Evolutionary conservation across 2,888 invertebrate genomes (phyloP).

Genomic region (Stictocephala bisonia): DNA sequence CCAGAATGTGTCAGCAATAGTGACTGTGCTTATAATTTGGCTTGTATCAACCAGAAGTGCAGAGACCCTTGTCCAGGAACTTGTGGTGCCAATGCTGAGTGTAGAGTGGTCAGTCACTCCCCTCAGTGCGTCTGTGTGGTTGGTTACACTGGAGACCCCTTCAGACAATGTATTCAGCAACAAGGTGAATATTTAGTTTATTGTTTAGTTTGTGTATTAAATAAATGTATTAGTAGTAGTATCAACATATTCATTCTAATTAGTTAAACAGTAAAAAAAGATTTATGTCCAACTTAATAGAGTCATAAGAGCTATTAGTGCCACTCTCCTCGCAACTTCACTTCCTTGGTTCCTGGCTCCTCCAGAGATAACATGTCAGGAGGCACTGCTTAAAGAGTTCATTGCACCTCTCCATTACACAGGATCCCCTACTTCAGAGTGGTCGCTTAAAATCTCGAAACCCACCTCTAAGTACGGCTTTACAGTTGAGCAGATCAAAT

Average conservation of each 20-base stretch:
- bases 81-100: conserved; percentile 78
- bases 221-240: background rate
- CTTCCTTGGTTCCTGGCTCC: no score
- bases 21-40: conserved; percentile 74
- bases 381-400: no score
- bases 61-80: conserved; percentile 75
- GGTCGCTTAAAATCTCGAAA: no score
- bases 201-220: background rate
- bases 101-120: conserved; percentile 79
- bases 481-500: no score
- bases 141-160: conserved; percentile 76
- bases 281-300: no score
- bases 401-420: no score
- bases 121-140: conserved; percentile 74
- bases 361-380: no score
- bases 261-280: background rate
- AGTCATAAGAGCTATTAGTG: no score
- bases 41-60: conserved; percentile 80
- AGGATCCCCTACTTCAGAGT: no score
- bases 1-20: conserved; percentile 80
- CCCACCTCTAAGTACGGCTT: no score
- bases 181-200: conserved; percentile 54
- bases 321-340: no score
- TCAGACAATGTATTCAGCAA: conserved; percentile 69
- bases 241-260: no score